Evolutionary conservation across 2,797 vertebrate species (phyloP).

Genomic region (Acanthis flammea): DNA sequence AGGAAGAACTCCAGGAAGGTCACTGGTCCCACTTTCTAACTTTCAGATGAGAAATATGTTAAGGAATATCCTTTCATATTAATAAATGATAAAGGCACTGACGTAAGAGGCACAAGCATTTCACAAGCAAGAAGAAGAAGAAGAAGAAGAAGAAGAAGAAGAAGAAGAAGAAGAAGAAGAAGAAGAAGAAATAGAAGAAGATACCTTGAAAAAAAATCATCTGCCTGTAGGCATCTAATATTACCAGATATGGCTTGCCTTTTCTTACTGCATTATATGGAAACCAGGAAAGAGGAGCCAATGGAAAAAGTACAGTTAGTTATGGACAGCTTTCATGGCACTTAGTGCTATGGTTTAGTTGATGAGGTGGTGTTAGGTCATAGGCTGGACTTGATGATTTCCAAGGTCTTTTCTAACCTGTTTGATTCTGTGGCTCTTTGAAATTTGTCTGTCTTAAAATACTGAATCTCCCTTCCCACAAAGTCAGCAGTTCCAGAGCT

Average conservation of each 20-base stretch:
- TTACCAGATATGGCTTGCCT: background rate
- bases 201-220: background rate
- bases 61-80: background rate
- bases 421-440: background rate
- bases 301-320: background rate
- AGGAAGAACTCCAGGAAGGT: background rate
- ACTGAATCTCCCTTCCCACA: background rate
- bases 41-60: background rate
- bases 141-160: background rate
- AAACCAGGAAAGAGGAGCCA: background rate
- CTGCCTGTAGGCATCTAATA: background rate
- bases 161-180: background rate
- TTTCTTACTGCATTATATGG: background rate
- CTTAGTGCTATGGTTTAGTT: background rate
- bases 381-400: background rate
- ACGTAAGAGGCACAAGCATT: background rate
- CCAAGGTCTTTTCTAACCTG: background rate
- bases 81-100: constrained; percentile 20
- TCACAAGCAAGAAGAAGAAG: background rate
- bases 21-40: background rate
- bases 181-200: background rate
- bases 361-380: background rate
- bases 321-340: background rate
- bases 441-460: background rate
- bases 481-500: background rate